These are phyloP conservation scores for Ernsta delagoae DNA, from an alignment of 2,888 invertebrate genomes.

Conservation along the genomic window DNA sequence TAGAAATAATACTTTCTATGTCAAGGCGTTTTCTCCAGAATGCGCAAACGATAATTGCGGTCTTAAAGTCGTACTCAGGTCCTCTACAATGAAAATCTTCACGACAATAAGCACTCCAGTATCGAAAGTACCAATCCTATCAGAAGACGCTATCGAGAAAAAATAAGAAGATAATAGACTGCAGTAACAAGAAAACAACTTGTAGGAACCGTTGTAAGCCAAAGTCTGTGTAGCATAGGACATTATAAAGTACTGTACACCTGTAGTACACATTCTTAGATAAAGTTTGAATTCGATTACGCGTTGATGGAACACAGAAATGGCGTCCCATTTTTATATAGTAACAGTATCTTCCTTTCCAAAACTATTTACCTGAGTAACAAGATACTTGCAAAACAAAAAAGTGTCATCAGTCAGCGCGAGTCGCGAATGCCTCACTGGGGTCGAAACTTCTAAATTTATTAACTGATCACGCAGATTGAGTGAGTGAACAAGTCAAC, in stretches of 20 bases:
- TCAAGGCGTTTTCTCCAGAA: background rate
- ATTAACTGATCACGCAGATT: conserved; percentile 5
- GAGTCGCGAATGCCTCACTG: background rate
- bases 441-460: conserved; percentile 1
- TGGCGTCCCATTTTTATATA: no score
- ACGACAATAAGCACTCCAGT: conserved; percentile 7
- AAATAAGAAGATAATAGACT: conserved; percentile 23
- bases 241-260: no score
- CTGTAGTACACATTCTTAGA: no score
- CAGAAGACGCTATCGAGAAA: conserved; percentile 16
- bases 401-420: conserved; percentile 3
- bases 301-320: no score
- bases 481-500: background rate
- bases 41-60: conserved; percentile 7
- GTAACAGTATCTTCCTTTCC: background rate
- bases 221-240: no score
- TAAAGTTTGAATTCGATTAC: no score
- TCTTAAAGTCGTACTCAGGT: background rate
- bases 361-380: background rate
- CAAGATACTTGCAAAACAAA: conserved; percentile 1
- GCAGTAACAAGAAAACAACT: conserved; percentile 11
- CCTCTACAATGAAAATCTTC: background rate
- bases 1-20: no score
- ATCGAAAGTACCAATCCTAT: conserved; percentile 26
- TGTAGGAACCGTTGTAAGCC: background rate